phyloP scores from a whole-genome alignment of 2,888 invertebrate species.

The Polyommatus iphigenia region DNA sequence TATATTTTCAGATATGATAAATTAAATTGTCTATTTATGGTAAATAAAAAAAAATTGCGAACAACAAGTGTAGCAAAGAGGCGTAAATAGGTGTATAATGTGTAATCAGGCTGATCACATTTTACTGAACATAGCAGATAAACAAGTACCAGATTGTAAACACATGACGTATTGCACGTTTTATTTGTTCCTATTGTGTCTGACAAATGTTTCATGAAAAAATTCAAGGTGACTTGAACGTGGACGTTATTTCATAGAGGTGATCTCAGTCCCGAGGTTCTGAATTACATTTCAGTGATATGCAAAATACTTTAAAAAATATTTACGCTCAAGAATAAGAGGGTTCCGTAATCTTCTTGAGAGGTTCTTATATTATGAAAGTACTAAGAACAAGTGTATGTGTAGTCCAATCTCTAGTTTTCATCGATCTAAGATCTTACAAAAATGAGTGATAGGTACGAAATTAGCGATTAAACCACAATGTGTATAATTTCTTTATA shows the following conservation, averaged over 20 bases:
- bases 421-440: too few relatives aligned
- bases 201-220: slow-evolving; percentile 26
- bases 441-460: too few relatives aligned
- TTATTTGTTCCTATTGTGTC: slow-evolving; percentile 26
- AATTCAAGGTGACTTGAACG: slow-evolving; percentile 16
- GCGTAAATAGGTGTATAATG: background rate
- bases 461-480: background rate
- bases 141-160: slow-evolving; percentile 13
- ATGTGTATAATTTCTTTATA: background rate
- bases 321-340: background rate
- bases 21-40: background rate
- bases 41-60: background rate
- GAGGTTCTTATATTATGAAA: too few relatives aligned
- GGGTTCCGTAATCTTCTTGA: background rate
- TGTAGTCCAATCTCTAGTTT: too few relatives aligned
- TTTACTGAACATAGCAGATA: slow-evolving; percentile 8
- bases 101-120: slow-evolving; percentile 19
- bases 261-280: slow-evolving; percentile 8
- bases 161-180: slow-evolving; percentile 13
- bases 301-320: slow-evolving; percentile 13
- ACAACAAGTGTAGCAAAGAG: background rate
- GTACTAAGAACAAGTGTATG: too few relatives aligned
- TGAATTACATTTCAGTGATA: slow-evolving; percentile 4
- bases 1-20: background rate
- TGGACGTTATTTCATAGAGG: slow-evolving; percentile 20